Evolutionary conservation across 2,113 vertebrate genomes (phyloP), one percentile per base, ranked within the genome.

Genomic region (Thunnus thynnus): DNA sequence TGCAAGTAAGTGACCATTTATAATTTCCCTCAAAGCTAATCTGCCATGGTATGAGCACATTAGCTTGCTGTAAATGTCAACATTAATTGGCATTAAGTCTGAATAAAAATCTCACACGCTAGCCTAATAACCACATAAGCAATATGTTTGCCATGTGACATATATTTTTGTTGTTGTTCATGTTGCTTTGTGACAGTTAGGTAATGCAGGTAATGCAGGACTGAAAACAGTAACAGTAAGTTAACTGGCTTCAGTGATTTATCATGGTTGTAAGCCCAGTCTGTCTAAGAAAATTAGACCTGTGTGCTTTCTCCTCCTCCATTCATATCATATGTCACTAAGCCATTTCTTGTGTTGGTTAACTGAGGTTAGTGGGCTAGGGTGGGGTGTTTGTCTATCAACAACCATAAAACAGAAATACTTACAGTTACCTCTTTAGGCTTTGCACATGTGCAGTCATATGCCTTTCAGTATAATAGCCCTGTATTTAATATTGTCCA

Each of bases 1-100:
- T 47, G 7, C 76, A 71, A 74, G 63, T 74, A 74, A 67, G 56
- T 69, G 56, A 68, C 36, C 50, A 16, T 63, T 62, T 47, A 14
- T 30, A 41, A 27, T 57, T 74, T 66, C 6, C n/a, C 14, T 41
- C 27, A 41, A 27, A 72, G 50, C 72, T 17, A 73, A 73, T 73
- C 9, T 17, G 22, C 41, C 41, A 41, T 16, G 4, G 13, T 25
- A 7, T 44, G 50, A 63, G 30, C 72, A 36, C n/a, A 22, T 41
- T n/a, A 63, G 14, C 58, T 22, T 12, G 13, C 18, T n/a, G 22
- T 62, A 51, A 25, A 63, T 36, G 71, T 55, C 30, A 63, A 11
- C 58, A 46, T 46, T 64, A 20, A 46, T n/a, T 46, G 20, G 13
- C 50, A 54, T 55, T 46, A n/a, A 46, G 7, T 50, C 12, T 44